Conservation (phyloP, 2,888 invertebrate species). For the Trilocha varians region DNA sequence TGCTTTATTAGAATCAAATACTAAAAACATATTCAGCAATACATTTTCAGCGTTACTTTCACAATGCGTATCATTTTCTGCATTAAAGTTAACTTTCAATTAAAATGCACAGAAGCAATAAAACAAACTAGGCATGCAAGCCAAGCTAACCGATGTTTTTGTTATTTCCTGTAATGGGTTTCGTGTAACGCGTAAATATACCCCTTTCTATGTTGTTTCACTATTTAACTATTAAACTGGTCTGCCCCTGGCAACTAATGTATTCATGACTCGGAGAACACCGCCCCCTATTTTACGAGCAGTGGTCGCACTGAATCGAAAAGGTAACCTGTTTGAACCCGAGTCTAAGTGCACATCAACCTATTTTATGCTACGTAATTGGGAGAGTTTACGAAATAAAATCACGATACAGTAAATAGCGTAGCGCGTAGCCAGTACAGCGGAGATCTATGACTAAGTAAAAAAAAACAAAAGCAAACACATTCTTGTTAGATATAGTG, state of each 20-base stretch:
- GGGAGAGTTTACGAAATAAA: constrained; percentile 29
- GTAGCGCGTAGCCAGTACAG: too few relatives aligned
- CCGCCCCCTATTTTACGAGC: constrained; percentile 59
- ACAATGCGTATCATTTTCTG: neutral
- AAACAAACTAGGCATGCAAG: constrained; percentile 1
- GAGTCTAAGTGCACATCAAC: constrained; percentile 46
- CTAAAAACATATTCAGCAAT: neutral
- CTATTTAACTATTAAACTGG: constrained; percentile 66
- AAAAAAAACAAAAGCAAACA: too few relatives aligned
- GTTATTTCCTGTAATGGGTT: neutral
- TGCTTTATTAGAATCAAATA: neutral
- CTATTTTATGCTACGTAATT: constrained; percentile 45
- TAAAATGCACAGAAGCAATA: too few relatives aligned
- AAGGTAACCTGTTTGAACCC: constrained; percentile 54
- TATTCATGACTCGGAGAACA: constrained; percentile 66
- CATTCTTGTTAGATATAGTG: too few relatives aligned
- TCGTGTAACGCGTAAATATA: constrained; percentile 16
- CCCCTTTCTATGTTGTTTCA: constrained; percentile 35
- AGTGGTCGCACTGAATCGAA: constrained; percentile 55
- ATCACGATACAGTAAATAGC: neutral
- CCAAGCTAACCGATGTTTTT: neutral
- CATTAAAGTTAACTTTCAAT: too few relatives aligned
- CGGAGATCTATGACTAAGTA: too few relatives aligned
- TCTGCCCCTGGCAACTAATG: constrained; percentile 49
- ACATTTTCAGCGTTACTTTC: neutral